A percentile compares a stretch with the other conserved stretches of the same genome.
These are phyloP conservation scores for Calvadosia cruxmelitensis DNA, from an alignment of 30 jellyfish, hydroid and myxozoan species.

Conservation along the genomic window DNA sequence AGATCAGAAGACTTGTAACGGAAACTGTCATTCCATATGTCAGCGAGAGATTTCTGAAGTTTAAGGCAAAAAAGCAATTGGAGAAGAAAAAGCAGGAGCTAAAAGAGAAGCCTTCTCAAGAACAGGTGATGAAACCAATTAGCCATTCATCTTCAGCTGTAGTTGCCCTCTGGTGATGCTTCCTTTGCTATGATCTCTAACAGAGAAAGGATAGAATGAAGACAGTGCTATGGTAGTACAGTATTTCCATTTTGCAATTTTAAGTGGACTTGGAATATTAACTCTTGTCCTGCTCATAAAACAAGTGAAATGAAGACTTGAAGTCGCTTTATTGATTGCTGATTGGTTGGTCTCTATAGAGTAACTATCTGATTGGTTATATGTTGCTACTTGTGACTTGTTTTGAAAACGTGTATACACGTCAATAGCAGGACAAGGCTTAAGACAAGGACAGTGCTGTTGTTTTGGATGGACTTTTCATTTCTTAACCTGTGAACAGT, in stretches of 20 bases:
- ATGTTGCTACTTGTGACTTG: too few species aligned
- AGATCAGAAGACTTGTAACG: conserved; percentile 80
- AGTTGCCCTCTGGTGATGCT: not conserved
- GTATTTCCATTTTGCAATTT: not conserved
- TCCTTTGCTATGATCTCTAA: not conserved
- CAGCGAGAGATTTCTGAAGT: conserved; percentile 41
- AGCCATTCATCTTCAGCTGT: not conserved
- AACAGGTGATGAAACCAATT: conserved; percentile 15
- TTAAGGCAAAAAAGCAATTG: conserved; percentile 36
- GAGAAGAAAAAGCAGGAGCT: conserved; percentile 31
- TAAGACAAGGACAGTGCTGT: too few species aligned
- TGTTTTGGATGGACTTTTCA: too few species aligned
- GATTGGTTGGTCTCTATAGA: too few species aligned
- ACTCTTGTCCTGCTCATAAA: too few species aligned
- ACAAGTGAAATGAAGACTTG: too few species aligned
- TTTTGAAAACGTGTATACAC: too few species aligned
- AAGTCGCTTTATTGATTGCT: too few species aligned
- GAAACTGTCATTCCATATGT: conserved; percentile 57
- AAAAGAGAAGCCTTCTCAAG: conserved; percentile 30
- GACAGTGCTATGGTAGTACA: not conserved
- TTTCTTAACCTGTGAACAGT: too few species aligned
- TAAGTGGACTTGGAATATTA: too few species aligned
- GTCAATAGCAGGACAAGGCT: too few species aligned
- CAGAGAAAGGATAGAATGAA: not conserved
- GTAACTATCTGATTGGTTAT: too few species aligned